These are phyloP conservation scores for Takifugu flavidus DNA, from an alignment of 2,113 vertebrate species.

Conservation along the genomic window DNA sequence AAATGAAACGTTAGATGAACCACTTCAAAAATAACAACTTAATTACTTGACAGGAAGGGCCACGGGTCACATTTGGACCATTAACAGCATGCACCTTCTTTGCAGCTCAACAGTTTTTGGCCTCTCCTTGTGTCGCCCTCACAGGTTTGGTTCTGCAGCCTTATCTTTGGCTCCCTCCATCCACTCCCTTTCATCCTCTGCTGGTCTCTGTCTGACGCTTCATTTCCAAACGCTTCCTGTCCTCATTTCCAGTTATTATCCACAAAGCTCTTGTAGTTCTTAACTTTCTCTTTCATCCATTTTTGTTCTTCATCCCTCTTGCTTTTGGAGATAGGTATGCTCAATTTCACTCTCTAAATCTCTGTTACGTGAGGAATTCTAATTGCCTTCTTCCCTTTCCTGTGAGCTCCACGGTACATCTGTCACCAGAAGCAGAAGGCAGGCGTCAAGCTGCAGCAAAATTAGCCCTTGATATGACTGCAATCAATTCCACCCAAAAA, in stretches of 20 bases:
- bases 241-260: conserved; percentile 74
- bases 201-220: conserved; percentile 42
- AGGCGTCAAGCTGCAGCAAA: conserved; percentile 9
- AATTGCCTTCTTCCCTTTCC: conserved; percentile 71
- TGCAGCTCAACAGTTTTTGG: background rate
- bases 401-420: conserved; percentile 29
- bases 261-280: conserved; percentile 46
- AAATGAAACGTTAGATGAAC: conserved; percentile 4
- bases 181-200: conserved; percentile 57
- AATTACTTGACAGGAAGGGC: background rate
- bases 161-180: conserved; percentile 42
- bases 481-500: conserved; percentile 9
- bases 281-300: conserved; percentile 36
- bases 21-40: conserved; percentile 9
- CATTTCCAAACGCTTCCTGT: conserved; percentile 67
- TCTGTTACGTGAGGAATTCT: conserved; percentile 69
- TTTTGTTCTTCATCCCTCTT: conserved; percentile 27
- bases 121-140: conserved; percentile 16
- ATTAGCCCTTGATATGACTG: conserved; percentile 1
- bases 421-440: conserved; percentile 19
- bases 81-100: background rate
- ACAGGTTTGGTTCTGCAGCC: conserved; percentile 27
- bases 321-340: conserved; percentile 66
- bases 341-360: conserved; percentile 70
- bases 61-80: background rate